Percentiles rank a stretch among this genome's conserved stretches.
phyloP scores from a whole-genome alignment of 2,888 invertebrate genomes.

The Sicus ferrugineus region DNA sequence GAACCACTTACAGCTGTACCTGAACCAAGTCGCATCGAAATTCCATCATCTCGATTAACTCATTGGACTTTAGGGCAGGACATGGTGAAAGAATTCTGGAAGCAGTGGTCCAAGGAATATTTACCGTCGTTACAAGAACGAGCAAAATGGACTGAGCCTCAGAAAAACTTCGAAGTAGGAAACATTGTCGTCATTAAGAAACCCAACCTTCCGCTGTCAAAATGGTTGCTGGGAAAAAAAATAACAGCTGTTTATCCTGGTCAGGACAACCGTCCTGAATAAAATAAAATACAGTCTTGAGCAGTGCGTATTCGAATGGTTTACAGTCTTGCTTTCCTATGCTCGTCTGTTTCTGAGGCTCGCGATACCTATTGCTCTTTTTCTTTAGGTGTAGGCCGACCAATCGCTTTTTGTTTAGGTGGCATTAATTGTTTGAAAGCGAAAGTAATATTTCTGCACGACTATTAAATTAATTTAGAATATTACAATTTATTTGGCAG shows the following conservation, averaged over 20 bases:
- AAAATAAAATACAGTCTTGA: too few species aligned
- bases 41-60: conserved; percentile 21
- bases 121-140: conserved; percentile 33
- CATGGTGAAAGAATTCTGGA: conserved; percentile 38
- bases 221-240: conserved; percentile 36
- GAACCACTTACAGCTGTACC: conserved; percentile 34
- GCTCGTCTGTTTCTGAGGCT: too few species aligned
- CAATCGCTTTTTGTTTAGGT: too few species aligned
- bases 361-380: too few species aligned
- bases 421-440: too few species aligned
- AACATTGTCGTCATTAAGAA: conserved; percentile 36
- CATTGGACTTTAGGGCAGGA: conserved; percentile 38
- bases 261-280: conserved; percentile 32
- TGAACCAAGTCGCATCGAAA: conserved; percentile 31
- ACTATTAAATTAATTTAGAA: too few species aligned
- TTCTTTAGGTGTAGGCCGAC: too few species aligned
- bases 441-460: too few species aligned
- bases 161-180: not conserved
- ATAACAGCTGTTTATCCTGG: conserved; percentile 28
- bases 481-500: too few species aligned
- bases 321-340: too few species aligned
- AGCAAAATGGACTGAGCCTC: conserved; percentile 19
- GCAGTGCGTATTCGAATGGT: too few species aligned
- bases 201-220: conserved; percentile 35
- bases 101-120: conserved; percentile 24